Evolutionary conservation across 2,888 invertebrate genomes (phyloP).

Genomic region (Cyaniris semiargus): DNA sequence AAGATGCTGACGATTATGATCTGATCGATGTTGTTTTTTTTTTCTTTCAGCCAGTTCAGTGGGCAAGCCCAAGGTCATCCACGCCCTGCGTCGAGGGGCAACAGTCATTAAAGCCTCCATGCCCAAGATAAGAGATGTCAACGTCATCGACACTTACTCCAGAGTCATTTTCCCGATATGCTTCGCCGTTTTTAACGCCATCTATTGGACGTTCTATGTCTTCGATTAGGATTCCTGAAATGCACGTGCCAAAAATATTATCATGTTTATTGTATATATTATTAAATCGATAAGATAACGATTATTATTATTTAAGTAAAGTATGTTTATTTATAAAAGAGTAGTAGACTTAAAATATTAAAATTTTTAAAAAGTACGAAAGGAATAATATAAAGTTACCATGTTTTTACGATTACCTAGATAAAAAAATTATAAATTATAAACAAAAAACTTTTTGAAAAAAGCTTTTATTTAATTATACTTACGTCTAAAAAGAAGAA

Average conservation of each 20-base stretch:
- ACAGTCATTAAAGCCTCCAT: constrained; percentile 93
- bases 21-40: no score
- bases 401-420: neutral
- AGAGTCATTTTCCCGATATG: constrained; percentile 97
- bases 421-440: no score
- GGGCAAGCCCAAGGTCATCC: constrained; percentile 86
- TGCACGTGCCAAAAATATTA: constrained; percentile 28
- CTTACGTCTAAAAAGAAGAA: no score
- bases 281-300: neutral
- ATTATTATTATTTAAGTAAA: neutral
- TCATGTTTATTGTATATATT: constrained; percentile 18
- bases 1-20: no score
- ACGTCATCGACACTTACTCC: constrained; percentile 98
- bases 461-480: no score
- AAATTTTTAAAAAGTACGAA: neutral
- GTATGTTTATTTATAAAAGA: neutral
- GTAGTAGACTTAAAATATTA: neutral
- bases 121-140: constrained; percentile 98
- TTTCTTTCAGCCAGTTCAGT: constrained; percentile 75
- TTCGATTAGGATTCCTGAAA: constrained; percentile 75
- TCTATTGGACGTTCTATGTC: constrained; percentile 97
- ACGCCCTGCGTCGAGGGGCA: constrained; percentile 91
- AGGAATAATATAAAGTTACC: neutral
- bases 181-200: constrained; percentile 96
- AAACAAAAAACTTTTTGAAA: no score